phyloP scores from a whole-genome alignment of 2,888 invertebrate genomes.

The Catocala sponsa region DNA sequence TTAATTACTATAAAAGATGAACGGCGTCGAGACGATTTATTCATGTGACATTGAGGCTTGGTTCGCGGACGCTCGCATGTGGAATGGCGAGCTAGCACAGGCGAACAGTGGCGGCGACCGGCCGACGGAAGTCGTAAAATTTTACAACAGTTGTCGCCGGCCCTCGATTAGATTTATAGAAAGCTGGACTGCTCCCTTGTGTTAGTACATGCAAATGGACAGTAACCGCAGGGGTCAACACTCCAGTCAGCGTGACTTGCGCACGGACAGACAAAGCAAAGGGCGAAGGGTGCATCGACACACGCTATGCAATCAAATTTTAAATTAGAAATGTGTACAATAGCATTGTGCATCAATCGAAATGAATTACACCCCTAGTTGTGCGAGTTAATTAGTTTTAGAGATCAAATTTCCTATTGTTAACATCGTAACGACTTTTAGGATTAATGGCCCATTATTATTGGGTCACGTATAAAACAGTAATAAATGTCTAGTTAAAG shows the following conservation, averaged over 20 bases:
- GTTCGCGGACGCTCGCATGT: constrained; percentile 30
- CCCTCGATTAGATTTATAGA: constrained; percentile 67
- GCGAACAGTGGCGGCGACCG: constrained; percentile 36
- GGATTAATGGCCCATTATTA: constrained; percentile 16
- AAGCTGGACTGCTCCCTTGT: constrained; percentile 65
- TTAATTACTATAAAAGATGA: constrained; percentile 68
- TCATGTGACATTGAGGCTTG: constrained; percentile 30
- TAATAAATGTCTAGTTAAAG: constrained; percentile 25
- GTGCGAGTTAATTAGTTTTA: constrained; percentile 61
- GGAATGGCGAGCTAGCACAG: constrained; percentile 46
- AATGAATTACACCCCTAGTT: constrained; percentile 60
- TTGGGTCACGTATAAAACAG: constrained; percentile 25
- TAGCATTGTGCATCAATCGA: constrained; percentile 59
- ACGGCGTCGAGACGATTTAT: constrained; percentile 24
- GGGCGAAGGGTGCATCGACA: constrained; percentile 41
- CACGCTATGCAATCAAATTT: constrained; percentile 65
- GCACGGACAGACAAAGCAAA: constrained; percentile 37
- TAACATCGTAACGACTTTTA: constrained; percentile 38
- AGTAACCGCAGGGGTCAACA: constrained; percentile 53
- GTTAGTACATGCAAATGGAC: constrained; percentile 56
- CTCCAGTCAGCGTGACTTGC: constrained; percentile 46
- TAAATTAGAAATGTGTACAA: constrained; percentile 68
- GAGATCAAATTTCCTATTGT: constrained; percentile 54
- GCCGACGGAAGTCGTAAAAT: constrained; percentile 71
- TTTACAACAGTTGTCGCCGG: constrained; percentile 62